phyloP scores from a whole-genome alignment of 2,797 vertebrate species.

The Mormyrops boulengeri region DNA sequence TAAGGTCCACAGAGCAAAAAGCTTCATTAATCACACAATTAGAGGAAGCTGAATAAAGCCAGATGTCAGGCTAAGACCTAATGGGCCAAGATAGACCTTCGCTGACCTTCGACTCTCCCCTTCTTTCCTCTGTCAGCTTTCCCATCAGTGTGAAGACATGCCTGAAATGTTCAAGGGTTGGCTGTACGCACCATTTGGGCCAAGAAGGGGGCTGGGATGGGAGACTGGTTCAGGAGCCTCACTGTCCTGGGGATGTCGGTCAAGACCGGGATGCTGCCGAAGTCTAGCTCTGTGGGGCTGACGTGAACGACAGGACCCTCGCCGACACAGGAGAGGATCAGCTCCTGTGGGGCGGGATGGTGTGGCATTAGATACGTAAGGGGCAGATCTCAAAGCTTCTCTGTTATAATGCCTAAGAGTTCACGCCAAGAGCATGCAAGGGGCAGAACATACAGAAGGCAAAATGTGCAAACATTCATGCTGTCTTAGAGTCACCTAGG shows the following conservation, averaged over 20 bases:
- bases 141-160: background rate
- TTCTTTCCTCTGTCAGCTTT: background rate
- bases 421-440: conserved; percentile 10
- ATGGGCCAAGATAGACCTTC: conserved; percentile 1
- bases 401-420: background rate
- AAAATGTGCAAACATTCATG: background rate
- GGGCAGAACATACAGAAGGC: background rate
- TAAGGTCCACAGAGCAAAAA: conserved; percentile 37
- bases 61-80: background rate
- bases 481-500: background rate
- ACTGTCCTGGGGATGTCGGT: conserved; percentile 56
- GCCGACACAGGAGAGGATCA: conserved; percentile 59
- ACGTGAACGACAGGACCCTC: conserved; percentile 68
- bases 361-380: background rate
- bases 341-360: conserved; percentile 46
- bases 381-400: background rate
- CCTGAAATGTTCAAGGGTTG: background rate
- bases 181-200: conserved; percentile 59
- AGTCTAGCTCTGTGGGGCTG: conserved; percentile 57
- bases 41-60: conserved; percentile 29
- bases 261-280: conserved; percentile 69
- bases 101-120: background rate
- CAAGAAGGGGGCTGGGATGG: conserved; percentile 63
- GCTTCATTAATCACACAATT: conserved; percentile 41
- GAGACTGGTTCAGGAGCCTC: conserved; percentile 65